Conservation (phyloP, 2,888 invertebrate species). For the Teleiodes luculella region DNA sequence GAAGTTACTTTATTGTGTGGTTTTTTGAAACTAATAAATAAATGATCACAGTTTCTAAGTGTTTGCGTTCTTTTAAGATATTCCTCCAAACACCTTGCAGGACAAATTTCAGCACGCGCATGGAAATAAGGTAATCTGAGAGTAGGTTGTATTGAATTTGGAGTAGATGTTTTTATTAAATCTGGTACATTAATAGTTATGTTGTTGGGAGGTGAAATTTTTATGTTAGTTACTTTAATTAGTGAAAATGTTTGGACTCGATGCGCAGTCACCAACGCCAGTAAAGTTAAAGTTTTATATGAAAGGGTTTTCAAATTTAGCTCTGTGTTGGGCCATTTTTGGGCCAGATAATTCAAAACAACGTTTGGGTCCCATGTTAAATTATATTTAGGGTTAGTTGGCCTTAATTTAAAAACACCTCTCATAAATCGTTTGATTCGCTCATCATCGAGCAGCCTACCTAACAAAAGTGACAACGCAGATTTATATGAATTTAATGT, state of each 20-base stretch:
- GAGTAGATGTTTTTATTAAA: conserved; percentile 18
- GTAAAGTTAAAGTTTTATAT: conserved; percentile 27
- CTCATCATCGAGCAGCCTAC: conserved; percentile 6
- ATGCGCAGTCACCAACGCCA: conserved; percentile 19
- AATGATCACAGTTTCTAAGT: conserved; percentile 9
- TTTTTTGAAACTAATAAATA: conserved; percentile 20
- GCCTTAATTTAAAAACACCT: conserved; percentile 19
- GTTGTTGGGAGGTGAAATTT: neutral
- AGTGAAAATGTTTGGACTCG: conserved; percentile 5
- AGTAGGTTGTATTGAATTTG: conserved; percentile 10
- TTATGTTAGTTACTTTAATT: neutral
- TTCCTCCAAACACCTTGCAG: conserved; percentile 11
- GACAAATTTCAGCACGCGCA: conserved; percentile 16
- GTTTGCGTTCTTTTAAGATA: conserved; percentile 11
- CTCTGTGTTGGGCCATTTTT: conserved; percentile 6
- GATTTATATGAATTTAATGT: conserved; percentile 20
- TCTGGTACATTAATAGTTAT: conserved; percentile 10
- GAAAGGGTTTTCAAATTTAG: conserved; percentile 14
- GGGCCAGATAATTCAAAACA: conserved; percentile 11
- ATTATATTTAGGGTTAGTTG: conserved; percentile 30
- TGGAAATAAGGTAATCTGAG: conserved; percentile 6
- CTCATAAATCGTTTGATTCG: conserved; percentile 19
- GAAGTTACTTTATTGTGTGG: conserved; percentile 18
- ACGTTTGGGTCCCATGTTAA: conserved; percentile 8
- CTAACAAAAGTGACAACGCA: conserved; percentile 16